Evolutionary conservation across 2,888 invertebrate species (phyloP).

Genomic region (Atrina japonica): DNA sequence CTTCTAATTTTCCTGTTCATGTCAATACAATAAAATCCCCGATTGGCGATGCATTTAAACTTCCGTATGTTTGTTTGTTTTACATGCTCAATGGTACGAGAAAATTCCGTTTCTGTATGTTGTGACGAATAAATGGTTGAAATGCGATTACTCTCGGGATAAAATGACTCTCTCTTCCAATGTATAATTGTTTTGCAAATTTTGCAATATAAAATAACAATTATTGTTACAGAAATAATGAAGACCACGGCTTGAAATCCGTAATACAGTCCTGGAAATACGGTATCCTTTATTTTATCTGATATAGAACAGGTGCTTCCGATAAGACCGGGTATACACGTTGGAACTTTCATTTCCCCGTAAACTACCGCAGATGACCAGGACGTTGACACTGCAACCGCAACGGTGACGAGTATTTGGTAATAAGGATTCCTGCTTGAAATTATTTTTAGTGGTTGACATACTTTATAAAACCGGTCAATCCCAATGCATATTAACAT

Average conservation of each 20-base stretch:
- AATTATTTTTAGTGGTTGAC: not conserved
- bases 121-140: too few relatives aligned
- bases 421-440: not conserved
- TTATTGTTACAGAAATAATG: conserved; percentile 5
- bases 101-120: too few relatives aligned
- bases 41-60: too few relatives aligned
- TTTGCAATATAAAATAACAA: not conserved
- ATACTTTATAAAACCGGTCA: conserved; percentile 30
- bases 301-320: conserved; percentile 18
- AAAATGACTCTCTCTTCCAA: conserved; percentile 12
- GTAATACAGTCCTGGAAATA: conserved; percentile 20
- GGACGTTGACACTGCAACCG: not conserved
- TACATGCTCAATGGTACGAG: too few relatives aligned
- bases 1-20: too few relatives aligned
- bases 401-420: not conserved
- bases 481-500: conserved; percentile 26
- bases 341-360: conserved; percentile 7
- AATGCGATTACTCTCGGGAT: not conserved
- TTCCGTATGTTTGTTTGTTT: too few relatives aligned
- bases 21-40: too few relatives aligned
- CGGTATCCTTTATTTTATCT: conserved; percentile 16
- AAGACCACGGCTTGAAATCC: not conserved
- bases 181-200: conserved; percentile 5
- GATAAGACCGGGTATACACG: conserved; percentile 1
- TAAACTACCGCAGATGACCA: conserved; percentile 23